Conservation (phyloP, 2,888 invertebrate genomes). For the Caenorhabditis parvicauda region DNA sequence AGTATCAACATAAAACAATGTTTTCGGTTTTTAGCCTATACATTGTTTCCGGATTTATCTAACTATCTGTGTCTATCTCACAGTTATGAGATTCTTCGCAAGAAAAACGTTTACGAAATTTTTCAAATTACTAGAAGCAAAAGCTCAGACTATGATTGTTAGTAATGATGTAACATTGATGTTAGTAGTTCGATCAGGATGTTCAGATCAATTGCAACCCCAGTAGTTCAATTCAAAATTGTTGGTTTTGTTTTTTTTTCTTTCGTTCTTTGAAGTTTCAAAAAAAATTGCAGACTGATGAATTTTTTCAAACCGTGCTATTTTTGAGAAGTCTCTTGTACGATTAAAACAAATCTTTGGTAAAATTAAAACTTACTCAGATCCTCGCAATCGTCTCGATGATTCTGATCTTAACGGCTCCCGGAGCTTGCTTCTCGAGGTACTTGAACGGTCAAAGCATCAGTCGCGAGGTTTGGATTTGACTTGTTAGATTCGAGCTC, state of each 20-base stretch:
- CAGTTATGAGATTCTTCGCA: too few relatives aligned
- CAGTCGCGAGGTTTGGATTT: slow-evolving; percentile 24
- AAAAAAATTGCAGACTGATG: too few relatives aligned
- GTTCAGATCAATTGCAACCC: background rate
- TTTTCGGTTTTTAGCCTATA: too few relatives aligned
- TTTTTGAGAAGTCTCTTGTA: background rate
- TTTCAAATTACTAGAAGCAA: too few relatives aligned
- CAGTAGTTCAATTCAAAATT: background rate
- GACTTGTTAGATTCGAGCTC: background rate
- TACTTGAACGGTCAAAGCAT: slow-evolving; percentile 48
- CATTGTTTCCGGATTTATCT: too few relatives aligned
- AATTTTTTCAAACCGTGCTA: too few relatives aligned
- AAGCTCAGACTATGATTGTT: too few relatives aligned
- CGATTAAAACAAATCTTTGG: background rate
- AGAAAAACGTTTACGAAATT: too few relatives aligned
- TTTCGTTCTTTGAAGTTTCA: background rate
- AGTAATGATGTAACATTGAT: background rate
- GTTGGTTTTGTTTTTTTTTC: background rate
- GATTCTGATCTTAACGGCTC: slow-evolving; percentile 60
- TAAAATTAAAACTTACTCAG: slow-evolving; percentile 20
- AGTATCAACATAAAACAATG: too few relatives aligned
- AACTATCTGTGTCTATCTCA: too few relatives aligned
- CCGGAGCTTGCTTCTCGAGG: slow-evolving; percentile 61
- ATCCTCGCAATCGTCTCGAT: slow-evolving; percentile 53
- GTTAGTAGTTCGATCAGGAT: too few relatives aligned